Conservation (phyloP, 2,113 vertebrate species). For the Elaphurus davidianus region DNA sequence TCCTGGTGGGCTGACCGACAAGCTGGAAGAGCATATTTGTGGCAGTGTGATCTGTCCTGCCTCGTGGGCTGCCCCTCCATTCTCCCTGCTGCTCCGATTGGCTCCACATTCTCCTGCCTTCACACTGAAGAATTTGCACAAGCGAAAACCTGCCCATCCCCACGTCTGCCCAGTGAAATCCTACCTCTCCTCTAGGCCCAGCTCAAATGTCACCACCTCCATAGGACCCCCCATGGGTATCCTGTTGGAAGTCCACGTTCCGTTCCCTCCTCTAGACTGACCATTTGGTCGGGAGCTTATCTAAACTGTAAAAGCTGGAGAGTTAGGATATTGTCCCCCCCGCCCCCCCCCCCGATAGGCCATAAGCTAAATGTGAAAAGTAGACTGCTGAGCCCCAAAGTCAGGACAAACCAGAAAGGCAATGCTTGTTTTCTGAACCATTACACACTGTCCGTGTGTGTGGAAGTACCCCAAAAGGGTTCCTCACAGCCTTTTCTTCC, state of each 20-base stretch:
- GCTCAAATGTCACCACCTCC: neutral
- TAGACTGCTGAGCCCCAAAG: neutral
- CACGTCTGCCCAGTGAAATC: neutral
- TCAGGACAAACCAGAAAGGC: neutral
- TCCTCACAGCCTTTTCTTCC: neutral
- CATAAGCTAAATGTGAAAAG: neutral
- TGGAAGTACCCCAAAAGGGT: neutral
- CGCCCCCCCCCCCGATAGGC: fast-evolving
- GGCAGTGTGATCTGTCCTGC: neutral
- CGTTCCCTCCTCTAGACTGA: neutral
- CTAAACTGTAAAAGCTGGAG: neutral
- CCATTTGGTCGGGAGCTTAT: neutral
- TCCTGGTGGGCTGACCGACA: neutral
- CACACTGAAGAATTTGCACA: neutral
- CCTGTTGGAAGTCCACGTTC: neutral
- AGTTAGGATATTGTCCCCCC: neutral
- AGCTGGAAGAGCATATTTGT: neutral
- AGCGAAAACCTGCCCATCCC: neutral
- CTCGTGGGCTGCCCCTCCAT: neutral
- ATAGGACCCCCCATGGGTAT: neutral
- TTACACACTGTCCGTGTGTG: neutral
- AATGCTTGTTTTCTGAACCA: neutral
- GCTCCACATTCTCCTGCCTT: neutral
- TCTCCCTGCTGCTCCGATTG: neutral
- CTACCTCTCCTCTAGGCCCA: neutral